These are phyloP conservation scores for Holotrichia oblita DNA, from an alignment of 1,140 invertebrate species.

Conservation along the genomic window DNA sequence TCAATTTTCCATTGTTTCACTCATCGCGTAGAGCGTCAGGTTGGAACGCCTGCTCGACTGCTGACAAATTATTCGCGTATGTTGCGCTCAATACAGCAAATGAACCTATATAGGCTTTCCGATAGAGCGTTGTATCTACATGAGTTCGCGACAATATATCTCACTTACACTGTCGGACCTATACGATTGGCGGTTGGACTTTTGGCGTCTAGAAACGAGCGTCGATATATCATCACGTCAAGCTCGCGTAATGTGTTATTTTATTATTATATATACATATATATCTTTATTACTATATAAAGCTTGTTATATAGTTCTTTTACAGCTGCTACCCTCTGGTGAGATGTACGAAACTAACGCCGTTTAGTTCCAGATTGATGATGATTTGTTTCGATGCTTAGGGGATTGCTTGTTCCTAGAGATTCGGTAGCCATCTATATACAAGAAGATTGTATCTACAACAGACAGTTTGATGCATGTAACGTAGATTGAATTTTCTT, in stretches of 20 bases:
- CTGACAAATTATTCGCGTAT: slow-evolving; percentile 1
- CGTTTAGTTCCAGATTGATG: no score
- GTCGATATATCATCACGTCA: slow-evolving; percentile 12
- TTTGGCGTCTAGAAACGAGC: not conserved
- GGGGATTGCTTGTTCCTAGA: no score
- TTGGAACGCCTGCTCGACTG: not conserved
- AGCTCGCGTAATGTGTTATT: not conserved
- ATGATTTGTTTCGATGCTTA: no score
- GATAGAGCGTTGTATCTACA: not conserved
- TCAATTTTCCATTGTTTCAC: not conserved
- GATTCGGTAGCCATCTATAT: no score
- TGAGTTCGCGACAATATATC: slow-evolving; percentile 15
- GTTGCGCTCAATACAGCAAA: not conserved
- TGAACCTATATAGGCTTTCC: not conserved
- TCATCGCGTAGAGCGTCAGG: not conserved
- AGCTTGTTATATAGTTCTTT: no score
- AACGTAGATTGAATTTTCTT: no score
- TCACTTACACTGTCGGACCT: not conserved
- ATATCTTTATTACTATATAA: not conserved
- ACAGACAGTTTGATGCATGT: no score
- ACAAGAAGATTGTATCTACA: no score
- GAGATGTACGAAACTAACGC: no score
- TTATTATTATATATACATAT: not conserved
- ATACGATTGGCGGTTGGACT: not conserved
- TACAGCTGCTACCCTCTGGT: no score